These are phyloP conservation scores for Pterostichus madidus DNA, from an alignment of 2,888 invertebrate genomes.

Conservation along the genomic window DNA sequence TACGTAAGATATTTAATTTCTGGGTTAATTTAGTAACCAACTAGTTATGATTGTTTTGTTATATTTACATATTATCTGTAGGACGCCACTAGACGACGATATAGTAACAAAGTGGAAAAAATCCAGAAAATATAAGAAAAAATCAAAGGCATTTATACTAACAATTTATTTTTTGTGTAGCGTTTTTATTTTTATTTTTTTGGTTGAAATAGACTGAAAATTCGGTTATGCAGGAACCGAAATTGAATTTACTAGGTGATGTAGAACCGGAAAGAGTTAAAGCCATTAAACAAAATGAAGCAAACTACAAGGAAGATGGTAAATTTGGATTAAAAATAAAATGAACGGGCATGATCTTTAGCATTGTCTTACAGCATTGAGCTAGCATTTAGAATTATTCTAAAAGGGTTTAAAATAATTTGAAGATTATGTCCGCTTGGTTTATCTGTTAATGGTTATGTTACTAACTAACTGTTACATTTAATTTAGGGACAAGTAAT, in stretches of 20 bases:
- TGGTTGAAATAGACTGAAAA: conserved; percentile 1
- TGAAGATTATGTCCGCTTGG: no score
- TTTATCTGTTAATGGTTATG: no score
- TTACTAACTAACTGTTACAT: conserved; percentile 1
- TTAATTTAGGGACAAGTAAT: conserved; percentile 76
- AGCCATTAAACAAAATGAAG: conserved; percentile 51
- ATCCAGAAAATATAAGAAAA: conserved; percentile 63
- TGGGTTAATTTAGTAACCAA: background rate
- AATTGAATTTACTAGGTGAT: conserved; percentile 32
- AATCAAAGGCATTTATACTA: conserved; percentile 26
- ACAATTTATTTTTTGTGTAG: background rate
- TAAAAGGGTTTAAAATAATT: no score
- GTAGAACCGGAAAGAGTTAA: conserved; percentile 10
- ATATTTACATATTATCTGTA: background rate
- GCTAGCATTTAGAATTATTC: no score
- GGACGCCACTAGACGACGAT: conserved; percentile 49
- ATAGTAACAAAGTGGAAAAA: conserved; percentile 22
- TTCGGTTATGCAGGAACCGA: background rate
- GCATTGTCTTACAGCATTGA: no score
- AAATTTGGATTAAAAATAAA: no score
- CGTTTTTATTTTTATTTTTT: background rate
- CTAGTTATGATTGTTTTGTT: background rate
- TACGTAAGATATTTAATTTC: background rate
- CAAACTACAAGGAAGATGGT: conserved; percentile 67
- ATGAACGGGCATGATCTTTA: no score